Evolutionary conservation across 1,140 invertebrate genomes (phyloP), one percentile per base, ranked within the genome.

Genomic region (Ips nitidus): DNA sequence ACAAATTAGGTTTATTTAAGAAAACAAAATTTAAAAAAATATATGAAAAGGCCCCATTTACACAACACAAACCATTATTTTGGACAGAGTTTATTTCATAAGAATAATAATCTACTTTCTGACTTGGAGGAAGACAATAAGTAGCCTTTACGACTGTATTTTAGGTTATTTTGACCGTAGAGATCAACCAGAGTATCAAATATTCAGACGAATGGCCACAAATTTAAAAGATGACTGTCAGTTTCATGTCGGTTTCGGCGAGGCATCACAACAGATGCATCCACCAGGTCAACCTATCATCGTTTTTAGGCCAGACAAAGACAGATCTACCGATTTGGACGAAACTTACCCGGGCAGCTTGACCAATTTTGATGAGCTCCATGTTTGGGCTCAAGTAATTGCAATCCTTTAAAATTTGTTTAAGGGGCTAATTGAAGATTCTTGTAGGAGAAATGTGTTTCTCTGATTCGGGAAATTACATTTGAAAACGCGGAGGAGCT

Each of bases 401-500:
- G 50, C 1, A 40, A 8, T 59, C 2, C 7, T 38, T 5, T 65
- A 22, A 22, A 22, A 6, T 55, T 6, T 53, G 7, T 2, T 65
- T 65, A 8, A n/a, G 2, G 3, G 41, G 22, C 22, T 22, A 22
- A 22, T 58, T 69, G 40, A 4, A n/a, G 37, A 3, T 61, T 41
- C 62, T 62, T 37, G 2, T 62, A 91, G 69, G 90, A 91, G 60
- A 93, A 92, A 77, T 99, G 98, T 79, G 90, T 94, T 8, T 92
- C 93, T 1, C 80, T 94, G 38, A 92, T 94, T 0, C 82, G 92
- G 66, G 96, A 98, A 83, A 98, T 99, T 55, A 98, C 97, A 2
- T 99, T 99, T 82, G 96, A 98, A 84, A 99, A 99, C 87, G 98
- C 97, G 37, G 97, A 99, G 83, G 97, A 99, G 82, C 81, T 99